phyloP scores from a whole-genome alignment of 2,113 vertebrate genomes.

The Sterrhoptilus dennistouni region DNA sequence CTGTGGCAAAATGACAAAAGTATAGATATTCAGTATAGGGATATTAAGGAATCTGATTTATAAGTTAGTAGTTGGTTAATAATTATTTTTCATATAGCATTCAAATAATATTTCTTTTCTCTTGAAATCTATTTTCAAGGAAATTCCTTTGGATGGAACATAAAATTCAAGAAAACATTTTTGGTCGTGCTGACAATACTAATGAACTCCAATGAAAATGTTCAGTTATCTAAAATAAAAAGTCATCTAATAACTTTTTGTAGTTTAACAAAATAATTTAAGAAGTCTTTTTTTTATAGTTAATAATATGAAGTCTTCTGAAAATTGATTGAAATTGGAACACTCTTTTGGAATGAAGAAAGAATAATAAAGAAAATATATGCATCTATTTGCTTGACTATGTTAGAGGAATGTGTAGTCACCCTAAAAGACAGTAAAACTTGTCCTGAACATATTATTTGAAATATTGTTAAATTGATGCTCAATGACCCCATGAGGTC shows the following conservation, averaged over 20 bases:
- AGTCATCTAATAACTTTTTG: neutral
- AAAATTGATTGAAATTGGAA: neutral
- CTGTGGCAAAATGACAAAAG: slow-evolving; percentile 22
- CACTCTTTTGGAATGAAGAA: neutral
- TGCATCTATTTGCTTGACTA: neutral
- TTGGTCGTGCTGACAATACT: neutral
- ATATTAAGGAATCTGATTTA: slow-evolving; percentile 25
- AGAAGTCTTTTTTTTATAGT: neutral
- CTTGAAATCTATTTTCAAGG: neutral
- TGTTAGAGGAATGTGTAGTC: neutral
- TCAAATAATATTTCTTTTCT: neutral
- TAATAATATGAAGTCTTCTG: neutral
- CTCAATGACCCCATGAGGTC: accelerated
- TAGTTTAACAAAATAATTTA: neutral
- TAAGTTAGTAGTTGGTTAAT: slow-evolving; percentile 3
- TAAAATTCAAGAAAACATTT: neutral
- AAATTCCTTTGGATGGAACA: neutral
- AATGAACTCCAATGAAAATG: neutral
- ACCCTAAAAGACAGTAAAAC: neutral
- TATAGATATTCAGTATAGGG: neutral
- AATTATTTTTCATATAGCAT: neutral
- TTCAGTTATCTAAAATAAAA: neutral
- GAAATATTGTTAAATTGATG: neutral
- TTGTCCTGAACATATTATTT: neutral
- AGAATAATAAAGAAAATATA: neutral